Percentiles rank a stretch among this genome's conserved stretches.
These are phyloP conservation scores for Bombyx mori DNA, from an alignment of 1,140 invertebrate species.

Conservation along the genomic window DNA sequence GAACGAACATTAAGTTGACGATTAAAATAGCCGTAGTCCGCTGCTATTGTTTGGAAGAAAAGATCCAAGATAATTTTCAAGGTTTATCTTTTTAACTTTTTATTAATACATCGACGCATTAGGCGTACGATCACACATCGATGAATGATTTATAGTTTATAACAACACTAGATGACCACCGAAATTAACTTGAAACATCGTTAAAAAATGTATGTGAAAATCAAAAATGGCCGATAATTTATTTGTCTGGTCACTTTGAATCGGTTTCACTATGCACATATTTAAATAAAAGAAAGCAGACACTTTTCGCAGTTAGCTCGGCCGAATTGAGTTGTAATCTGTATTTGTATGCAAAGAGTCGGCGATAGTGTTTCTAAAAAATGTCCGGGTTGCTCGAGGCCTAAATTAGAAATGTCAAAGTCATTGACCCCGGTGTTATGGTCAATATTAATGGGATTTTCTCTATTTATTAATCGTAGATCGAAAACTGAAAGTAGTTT, in stretches of 20 bases:
- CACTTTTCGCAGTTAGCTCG: constrained; percentile 29
- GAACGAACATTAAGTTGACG: too few species aligned
- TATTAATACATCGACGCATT: too few species aligned
- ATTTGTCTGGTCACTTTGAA: constrained; percentile 17
- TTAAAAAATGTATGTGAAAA: constrained; percentile 1
- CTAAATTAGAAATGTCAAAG: constrained; percentile 42
- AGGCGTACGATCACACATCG: not conserved
- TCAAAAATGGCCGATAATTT: constrained; percentile 15
- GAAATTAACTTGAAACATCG: constrained; percentile 1
- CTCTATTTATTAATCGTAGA: not conserved
- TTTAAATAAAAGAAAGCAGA: constrained; percentile 48
- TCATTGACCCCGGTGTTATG: constrained; percentile 25
- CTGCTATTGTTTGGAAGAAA: too few species aligned
- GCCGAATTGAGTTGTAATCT: constrained; percentile 15
- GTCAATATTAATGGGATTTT: too few species aligned
- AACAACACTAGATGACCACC: not conserved
- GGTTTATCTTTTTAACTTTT: too few species aligned
- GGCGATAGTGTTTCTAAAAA: constrained; percentile 4
- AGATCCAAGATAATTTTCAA: too few species aligned
- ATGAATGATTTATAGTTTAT: constrained; percentile 5
- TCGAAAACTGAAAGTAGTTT: too few species aligned
- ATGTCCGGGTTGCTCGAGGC: constrained; percentile 15
- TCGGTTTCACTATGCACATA: constrained; percentile 39
- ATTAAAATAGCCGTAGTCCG: too few species aligned
- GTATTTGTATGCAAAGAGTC: constrained; percentile 7